These are phyloP conservation scores for Pycnonotus jocosus DNA, from an alignment of 2,113 vertebrate species.

Conservation along the genomic window DNA sequence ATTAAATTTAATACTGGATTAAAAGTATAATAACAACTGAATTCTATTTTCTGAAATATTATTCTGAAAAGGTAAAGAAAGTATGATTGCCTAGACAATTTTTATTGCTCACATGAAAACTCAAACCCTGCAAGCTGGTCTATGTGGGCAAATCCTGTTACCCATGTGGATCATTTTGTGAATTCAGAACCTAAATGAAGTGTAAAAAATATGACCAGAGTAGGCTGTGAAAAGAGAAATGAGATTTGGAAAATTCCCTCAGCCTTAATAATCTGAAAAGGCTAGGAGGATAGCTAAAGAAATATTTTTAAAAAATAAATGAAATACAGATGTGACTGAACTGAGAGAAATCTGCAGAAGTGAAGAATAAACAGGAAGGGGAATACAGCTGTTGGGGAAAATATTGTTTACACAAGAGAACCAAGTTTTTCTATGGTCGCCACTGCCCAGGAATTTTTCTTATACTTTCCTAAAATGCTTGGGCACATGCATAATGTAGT, in stretches of 20 bases:
- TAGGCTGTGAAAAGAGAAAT: conserved; percentile 9
- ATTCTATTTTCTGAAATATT: neutral
- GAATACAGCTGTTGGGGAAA: conserved; percentile 61
- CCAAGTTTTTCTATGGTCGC: neutral
- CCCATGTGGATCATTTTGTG: neutral
- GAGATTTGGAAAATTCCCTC: conserved; percentile 32
- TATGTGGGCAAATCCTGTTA: neutral
- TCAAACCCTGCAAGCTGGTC: neutral
- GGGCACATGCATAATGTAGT: conserved; percentile 24
- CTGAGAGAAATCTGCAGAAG: conserved; percentile 30
- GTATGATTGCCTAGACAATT: neutral
- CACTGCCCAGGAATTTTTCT: conserved; percentile 44
- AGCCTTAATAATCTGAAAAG: conserved; percentile 28
- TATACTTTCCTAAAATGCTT: conserved; percentile 33
- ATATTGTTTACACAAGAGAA: conserved; percentile 57
- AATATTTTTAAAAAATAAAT: conserved; percentile 45
- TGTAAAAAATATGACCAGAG: conserved; percentile 43
- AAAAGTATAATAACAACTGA: neutral
- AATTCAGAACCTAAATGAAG: conserved; percentile 33
- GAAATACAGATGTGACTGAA: conserved; percentile 40
- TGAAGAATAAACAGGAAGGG: conserved; percentile 62
- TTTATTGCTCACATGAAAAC: neutral
- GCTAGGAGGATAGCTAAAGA: conserved; percentile 2
- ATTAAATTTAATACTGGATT: neutral
- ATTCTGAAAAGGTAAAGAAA: neutral